Conservation (phyloP, 2,888 invertebrate genomes). For the Troides aeacus region DNA sequence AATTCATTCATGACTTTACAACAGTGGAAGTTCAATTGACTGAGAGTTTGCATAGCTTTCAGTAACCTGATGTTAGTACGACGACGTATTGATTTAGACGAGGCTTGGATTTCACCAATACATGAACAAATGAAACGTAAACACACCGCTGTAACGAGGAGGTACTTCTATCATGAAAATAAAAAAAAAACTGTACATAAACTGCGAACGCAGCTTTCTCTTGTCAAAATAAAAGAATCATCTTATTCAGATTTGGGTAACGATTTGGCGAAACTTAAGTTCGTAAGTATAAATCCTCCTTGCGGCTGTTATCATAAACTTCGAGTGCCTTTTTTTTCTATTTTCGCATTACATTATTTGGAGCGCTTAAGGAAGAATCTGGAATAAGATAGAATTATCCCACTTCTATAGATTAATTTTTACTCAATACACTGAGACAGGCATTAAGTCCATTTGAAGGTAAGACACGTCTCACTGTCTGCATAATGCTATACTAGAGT, state of each 20-base stretch:
- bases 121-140: background rate
- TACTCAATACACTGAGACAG: too few species aligned
- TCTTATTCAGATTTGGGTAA: background rate
- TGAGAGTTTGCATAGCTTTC: background rate
- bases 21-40: background rate
- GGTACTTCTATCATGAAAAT: background rate
- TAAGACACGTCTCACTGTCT: too few species aligned
- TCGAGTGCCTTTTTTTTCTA: background rate
- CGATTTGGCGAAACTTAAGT: slow-evolving; percentile 2
- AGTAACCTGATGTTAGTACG: background rate
- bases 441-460: too few species aligned
- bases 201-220: background rate
- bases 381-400: background rate
- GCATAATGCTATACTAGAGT: too few species aligned
- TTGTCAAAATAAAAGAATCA: slow-evolving; percentile 1
- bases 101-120: background rate
- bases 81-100: background rate
- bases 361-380: background rate
- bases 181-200: background rate
- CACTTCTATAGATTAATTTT: background rate
- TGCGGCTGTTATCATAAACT: background rate
- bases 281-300: background rate
- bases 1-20: background rate
- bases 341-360: background rate
- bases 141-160: background rate